Percentiles rank a stretch among this genome's conserved stretches.
Evolutionary conservation across 2,113 vertebrate genomes (phyloP).

Genomic region (Tricholaema leucomelas): DNA sequence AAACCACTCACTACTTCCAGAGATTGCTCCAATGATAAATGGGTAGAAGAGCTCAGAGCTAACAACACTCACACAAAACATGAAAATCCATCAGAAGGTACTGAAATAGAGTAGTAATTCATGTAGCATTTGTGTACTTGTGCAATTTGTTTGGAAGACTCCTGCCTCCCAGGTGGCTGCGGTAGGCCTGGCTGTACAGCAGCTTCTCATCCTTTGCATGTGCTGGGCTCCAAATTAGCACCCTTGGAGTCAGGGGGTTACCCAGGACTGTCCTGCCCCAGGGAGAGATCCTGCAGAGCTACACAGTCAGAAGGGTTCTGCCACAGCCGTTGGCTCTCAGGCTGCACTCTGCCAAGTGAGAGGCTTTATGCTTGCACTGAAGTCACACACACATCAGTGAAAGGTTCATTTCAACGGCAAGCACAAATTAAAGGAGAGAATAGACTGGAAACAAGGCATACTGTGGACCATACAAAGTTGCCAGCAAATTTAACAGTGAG

Average conservation of each 20-base stretch:
- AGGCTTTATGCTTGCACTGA: background rate
- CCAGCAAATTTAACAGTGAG: background rate
- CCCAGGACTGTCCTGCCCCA: background rate
- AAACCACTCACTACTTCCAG: background rate
- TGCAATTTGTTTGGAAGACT: background rate
- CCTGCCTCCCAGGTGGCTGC: too few species aligned
- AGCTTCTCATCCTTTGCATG: background rate
- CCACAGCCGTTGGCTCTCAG: background rate
- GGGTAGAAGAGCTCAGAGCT: background rate
- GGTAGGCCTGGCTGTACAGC: background rate
- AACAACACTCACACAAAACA: background rate
- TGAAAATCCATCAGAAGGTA: background rate
- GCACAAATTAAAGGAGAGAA: constrained; percentile 9
- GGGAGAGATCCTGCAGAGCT: rapidly evolving
- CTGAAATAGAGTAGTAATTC: background rate
- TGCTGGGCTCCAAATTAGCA: background rate
- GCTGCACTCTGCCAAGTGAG: background rate
- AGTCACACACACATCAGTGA: background rate
- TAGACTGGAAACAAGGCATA: background rate
- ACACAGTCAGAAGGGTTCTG: background rate
- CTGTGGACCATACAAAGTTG: background rate
- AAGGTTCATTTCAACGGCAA: background rate
- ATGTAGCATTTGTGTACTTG: background rate
- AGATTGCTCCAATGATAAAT: background rate
- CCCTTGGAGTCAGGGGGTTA: background rate